Conservation (phyloP, 2,888 invertebrate genomes). For the Tenthredo scrophulariae region DNA sequence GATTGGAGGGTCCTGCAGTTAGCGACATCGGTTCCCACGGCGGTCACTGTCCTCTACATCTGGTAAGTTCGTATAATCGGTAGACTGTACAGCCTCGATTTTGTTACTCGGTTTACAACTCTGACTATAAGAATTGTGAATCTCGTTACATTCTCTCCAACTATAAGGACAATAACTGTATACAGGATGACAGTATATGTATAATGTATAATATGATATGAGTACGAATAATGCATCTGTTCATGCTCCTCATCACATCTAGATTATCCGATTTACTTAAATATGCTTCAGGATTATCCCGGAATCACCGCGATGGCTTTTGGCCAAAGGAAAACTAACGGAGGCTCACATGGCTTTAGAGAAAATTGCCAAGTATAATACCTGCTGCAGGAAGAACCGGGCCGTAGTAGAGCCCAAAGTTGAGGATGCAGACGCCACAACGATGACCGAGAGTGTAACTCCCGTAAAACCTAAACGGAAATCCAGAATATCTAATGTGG, state of each 20-base stretch:
- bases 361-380: constrained; percentile 72
- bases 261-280: neutral
- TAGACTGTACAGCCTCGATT: neutral
- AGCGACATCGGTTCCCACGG: constrained; percentile 78
- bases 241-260: neutral
- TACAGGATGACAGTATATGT: neutral
- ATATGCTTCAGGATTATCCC: constrained; percentile 73
- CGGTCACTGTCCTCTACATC: constrained; percentile 76
- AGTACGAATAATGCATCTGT: neutral
- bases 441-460: constrained; percentile 56
- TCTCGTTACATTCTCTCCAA: constrained; percentile 6
- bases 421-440: constrained; percentile 56
- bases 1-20: constrained; percentile 80
- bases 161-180: neutral
- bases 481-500: constrained; percentile 61
- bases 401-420: constrained; percentile 55
- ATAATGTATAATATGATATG: no score
- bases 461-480: constrained; percentile 68
- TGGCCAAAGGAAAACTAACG: constrained; percentile 70
- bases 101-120: neutral
- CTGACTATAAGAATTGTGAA: neutral
- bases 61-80: constrained; percentile 67
- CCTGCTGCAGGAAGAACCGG: constrained; percentile 64
- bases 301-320: constrained; percentile 77
- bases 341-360: constrained; percentile 73